Evolutionary conservation across 2,113 vertebrate species (phyloP).

Genomic region (Poeciliopsis retropinna): DNA sequence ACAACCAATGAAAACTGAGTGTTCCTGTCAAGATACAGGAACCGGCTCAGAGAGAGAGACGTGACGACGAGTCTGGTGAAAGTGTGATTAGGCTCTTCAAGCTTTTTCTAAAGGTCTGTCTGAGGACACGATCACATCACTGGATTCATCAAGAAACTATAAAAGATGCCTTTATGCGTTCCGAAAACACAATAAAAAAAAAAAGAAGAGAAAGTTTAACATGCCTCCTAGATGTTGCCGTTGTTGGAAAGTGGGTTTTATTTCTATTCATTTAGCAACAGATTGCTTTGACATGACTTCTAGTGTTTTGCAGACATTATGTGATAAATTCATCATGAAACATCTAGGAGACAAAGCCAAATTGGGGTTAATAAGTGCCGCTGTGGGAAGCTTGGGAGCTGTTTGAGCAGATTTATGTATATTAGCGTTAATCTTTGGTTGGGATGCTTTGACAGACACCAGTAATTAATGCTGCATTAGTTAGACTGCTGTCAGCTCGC

Average conservation of each 20-base stretch:
- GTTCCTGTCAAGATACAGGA: constrained; percentile 48
- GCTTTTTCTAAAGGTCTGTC: constrained; percentile 18
- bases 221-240: not conserved
- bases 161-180: not conserved
- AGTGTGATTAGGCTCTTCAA: constrained; percentile 27
- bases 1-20: constrained; percentile 6
- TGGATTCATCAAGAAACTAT: constrained; percentile 2
- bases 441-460: constrained; percentile 40
- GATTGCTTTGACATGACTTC: not conserved
- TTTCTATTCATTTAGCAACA: not conserved
- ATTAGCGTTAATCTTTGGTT: constrained; percentile 36
- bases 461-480: constrained; percentile 41
- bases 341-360: not conserved
- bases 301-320: constrained; percentile 1
- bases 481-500: constrained; percentile 37
- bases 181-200: not conserved
- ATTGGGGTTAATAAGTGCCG: constrained; percentile 25
- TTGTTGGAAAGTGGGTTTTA: not conserved
- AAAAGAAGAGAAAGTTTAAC: not conserved
- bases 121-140: constrained; percentile 11
- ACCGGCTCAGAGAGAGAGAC: constrained; percentile 9
- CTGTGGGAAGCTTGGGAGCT: constrained; percentile 8
- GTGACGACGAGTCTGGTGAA: constrained; percentile 21
- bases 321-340: constrained; percentile 15
- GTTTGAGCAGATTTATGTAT: constrained; percentile 37